Evolutionary conservation across 2,888 invertebrate species (phyloP).

Genomic region (Autographa gamma): DNA sequence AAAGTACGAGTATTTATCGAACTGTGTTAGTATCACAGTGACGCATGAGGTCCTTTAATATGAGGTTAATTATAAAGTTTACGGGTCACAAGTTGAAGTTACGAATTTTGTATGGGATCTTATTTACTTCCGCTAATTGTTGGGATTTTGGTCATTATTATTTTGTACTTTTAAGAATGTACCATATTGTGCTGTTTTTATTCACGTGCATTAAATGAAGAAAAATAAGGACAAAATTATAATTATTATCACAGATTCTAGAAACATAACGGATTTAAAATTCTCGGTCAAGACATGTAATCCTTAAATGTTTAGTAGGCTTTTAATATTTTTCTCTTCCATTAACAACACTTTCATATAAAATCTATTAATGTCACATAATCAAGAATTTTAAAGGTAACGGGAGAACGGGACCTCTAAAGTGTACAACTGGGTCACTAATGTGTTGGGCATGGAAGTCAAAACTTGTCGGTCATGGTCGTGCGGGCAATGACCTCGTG

Average conservation of each 20-base stretch:
- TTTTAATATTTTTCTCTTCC: slow-evolving; percentile 7
- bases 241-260: neutral
- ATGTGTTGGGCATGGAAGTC: slow-evolving; percentile 57
- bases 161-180: too few relatives aligned
- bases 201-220: too few relatives aligned
- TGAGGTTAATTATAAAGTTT: neutral
- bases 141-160: too few relatives aligned
- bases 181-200: too few relatives aligned
- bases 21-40: slow-evolving; percentile 31
- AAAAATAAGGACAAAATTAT: too few relatives aligned
- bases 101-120: too few relatives aligned
- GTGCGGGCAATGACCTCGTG: slow-evolving; percentile 62
- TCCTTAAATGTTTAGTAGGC: slow-evolving; percentile 10
- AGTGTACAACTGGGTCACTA: slow-evolving; percentile 72
- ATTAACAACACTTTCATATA: slow-evolving; percentile 12
- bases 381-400: slow-evolving; percentile 27
- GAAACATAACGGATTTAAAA: slow-evolving; percentile 15
- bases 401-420: slow-evolving; percentile 57
- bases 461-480: slow-evolving; percentile 72
- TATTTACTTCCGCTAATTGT: too few relatives aligned
- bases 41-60: neutral
- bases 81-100: neutral
- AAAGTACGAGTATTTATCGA: slow-evolving; percentile 10
- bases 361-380: slow-evolving; percentile 22
- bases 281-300: neutral